These are phyloP conservation scores for Telmatochromis sp. DNA, from an alignment of 2,113 vertebrate genomes.

Conservation along the genomic window DNA sequence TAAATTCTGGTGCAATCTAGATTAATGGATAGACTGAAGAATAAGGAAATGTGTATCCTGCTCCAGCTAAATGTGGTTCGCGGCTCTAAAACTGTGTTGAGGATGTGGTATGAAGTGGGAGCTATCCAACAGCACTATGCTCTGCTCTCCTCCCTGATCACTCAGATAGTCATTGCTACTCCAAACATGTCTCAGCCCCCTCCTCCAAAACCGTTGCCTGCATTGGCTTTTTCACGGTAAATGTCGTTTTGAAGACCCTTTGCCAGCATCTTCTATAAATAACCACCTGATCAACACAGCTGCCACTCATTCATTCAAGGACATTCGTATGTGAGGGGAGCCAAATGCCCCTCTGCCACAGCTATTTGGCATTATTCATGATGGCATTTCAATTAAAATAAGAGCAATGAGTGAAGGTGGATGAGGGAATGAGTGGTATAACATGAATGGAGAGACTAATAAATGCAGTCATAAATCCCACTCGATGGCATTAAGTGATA, in stretches of 20 bases:
- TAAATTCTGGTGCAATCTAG: not conserved
- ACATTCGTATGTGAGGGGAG: constrained; percentile 5
- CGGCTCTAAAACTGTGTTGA: not conserved
- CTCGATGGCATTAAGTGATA: not conserved
- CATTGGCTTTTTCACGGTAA: constrained; percentile 11
- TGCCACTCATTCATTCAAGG: constrained; percentile 18
- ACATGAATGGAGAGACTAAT: constrained; percentile 29
- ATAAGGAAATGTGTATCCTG: not conserved
- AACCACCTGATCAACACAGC: constrained; percentile 30
- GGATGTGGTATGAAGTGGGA: constrained; percentile 24
- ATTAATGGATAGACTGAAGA: constrained; percentile 15
- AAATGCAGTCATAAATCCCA: constrained; percentile 22
- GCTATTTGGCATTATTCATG: constrained; percentile 25
- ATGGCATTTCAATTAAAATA: constrained; percentile 53
- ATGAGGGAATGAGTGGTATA: constrained; percentile 25
- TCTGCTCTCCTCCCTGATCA: not conserved
- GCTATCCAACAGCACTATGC: not conserved
- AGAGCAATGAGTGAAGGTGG: constrained; percentile 28
- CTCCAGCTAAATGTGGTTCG: not conserved
- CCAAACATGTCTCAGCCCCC: constrained; percentile 19
- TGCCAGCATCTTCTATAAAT: constrained; percentile 19
- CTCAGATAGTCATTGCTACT: constrained; percentile 21
- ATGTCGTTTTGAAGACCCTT: not conserved
- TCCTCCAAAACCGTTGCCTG: not conserved
- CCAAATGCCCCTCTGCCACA: constrained; percentile 20